Evolutionary conservation across 2,888 invertebrate species (phyloP).

Genomic region (Netelia fuscicornis): DNA sequence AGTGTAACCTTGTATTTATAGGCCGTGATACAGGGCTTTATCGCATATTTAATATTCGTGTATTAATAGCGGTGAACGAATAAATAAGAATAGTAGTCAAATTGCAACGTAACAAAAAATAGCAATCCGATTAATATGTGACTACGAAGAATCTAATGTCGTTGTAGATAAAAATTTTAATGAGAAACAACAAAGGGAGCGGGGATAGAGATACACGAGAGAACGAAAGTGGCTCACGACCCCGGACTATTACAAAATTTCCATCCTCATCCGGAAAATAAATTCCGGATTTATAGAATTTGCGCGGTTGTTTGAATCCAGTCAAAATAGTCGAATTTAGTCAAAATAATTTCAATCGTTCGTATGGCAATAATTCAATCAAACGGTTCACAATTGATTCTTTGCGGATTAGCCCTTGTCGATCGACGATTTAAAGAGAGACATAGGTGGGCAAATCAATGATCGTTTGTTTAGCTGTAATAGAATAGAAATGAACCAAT

Average conservation of each 20-base stretch:
- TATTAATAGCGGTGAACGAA: no score
- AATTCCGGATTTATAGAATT: conserved; percentile 1
- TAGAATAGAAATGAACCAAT: conserved; percentile 52
- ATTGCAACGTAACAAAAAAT: no score
- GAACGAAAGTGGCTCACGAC: background rate
- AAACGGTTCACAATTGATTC: conserved; percentile 51
- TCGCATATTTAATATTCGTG: no score
- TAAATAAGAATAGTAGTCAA: no score
- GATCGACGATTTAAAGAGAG: conserved; percentile 12
- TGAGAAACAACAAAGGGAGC: background rate
- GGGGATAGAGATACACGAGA: background rate
- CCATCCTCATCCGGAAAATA: background rate
- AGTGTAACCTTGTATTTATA: no score
- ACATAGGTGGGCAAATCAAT: conserved; percentile 1
- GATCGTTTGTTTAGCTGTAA: conserved; percentile 21
- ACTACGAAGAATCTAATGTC: conserved; percentile 50
- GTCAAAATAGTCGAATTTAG: conserved; percentile 12
- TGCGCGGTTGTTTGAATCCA: background rate
- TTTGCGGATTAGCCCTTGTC: conserved; percentile 41
- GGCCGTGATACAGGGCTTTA: no score
- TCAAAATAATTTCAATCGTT: conserved; percentile 35
- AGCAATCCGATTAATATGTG: conserved; percentile 6
- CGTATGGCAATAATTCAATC: conserved; percentile 63
- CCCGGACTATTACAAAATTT: background rate
- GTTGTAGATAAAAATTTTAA: conserved; percentile 7